Conservation (phyloP, 2,888 invertebrate species). For the Hanleya hanleyi region DNA sequence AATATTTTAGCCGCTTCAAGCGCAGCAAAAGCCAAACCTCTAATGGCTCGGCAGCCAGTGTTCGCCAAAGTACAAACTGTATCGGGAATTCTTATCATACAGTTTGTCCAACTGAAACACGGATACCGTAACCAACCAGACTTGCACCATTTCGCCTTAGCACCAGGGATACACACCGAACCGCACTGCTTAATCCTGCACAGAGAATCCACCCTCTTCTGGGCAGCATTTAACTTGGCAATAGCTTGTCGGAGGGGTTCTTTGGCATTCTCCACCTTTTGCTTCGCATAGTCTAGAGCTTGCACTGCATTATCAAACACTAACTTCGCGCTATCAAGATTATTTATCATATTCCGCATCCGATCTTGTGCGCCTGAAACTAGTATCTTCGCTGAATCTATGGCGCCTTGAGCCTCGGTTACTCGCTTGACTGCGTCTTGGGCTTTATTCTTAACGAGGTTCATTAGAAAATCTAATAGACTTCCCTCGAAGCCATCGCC, state of each 20-base stretch:
- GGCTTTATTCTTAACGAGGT: not conserved
- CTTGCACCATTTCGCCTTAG: not conserved
- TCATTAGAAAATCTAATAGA: not conserved
- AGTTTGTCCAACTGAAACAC: conserved; percentile 3
- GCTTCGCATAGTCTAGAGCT: not conserved
- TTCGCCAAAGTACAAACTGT: not conserved
- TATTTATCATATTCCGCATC: not conserved
- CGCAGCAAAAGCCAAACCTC: conserved; percentile 5
- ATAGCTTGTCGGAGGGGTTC: not conserved
- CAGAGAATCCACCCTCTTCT: not conserved
- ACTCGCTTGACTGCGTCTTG: not conserved
- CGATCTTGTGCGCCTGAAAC: not conserved
- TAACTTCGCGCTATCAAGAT: not conserved
- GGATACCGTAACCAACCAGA: not conserved
- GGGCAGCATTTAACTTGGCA: not conserved
- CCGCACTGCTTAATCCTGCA: conserved; percentile 12
- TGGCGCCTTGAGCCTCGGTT: not conserved
- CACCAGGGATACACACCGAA: conserved; percentile 7
- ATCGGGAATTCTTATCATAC: conserved; percentile 10
- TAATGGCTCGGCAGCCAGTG: not conserved
- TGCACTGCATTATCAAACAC: not conserved
- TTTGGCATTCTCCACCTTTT: not conserved
- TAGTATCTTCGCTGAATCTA: not conserved
- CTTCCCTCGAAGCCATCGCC: conserved; percentile 9
- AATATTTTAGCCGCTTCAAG: not conserved